These are phyloP conservation scores for Ictalurus punctatus DNA, from an alignment of 2,113 vertebrate species.

Conservation along the genomic window DNA sequence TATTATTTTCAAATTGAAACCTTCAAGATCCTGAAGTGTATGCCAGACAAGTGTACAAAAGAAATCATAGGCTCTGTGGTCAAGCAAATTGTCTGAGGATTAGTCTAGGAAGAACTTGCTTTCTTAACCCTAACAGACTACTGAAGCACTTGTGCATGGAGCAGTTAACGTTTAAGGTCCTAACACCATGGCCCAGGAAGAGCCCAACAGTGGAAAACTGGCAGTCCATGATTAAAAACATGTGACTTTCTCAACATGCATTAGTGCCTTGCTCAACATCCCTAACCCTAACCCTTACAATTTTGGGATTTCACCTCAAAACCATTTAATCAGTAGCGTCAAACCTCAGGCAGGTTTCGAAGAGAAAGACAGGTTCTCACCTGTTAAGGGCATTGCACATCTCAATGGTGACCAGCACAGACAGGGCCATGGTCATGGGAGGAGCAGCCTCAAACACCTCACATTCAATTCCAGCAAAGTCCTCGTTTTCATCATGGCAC, in stretches of 20 bases:
- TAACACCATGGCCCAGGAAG: neutral
- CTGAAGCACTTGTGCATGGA: neutral
- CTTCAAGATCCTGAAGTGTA: neutral
- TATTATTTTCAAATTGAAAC: neutral
- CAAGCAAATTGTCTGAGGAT: neutral
- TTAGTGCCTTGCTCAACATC: neutral
- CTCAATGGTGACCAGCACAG: conserved; percentile 92
- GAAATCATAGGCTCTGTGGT: neutral
- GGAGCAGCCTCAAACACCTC: conserved; percentile 83
- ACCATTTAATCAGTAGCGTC: neutral
- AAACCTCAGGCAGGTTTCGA: neutral
- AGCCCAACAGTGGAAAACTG: neutral
- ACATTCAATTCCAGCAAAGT: conserved; percentile 80
- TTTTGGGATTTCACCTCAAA: neutral
- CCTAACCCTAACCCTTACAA: neutral
- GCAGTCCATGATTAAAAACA: neutral
- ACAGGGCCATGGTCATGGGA: conserved; percentile 95
- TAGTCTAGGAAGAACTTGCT: neutral
- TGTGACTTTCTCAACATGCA: neutral
- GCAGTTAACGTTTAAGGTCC: neutral
- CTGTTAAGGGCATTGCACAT: conserved; percentile 97
- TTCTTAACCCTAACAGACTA: neutral
- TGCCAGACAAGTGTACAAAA: neutral
- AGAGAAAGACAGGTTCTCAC: conserved; percentile 58
- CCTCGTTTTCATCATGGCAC: conserved; percentile 78